A percentile compares a stretch with the other conserved stretches of the same genome.
Evolutionary conservation across 2,113 vertebrate genomes (phyloP).

Genomic region (Hyla sarda): DNA sequence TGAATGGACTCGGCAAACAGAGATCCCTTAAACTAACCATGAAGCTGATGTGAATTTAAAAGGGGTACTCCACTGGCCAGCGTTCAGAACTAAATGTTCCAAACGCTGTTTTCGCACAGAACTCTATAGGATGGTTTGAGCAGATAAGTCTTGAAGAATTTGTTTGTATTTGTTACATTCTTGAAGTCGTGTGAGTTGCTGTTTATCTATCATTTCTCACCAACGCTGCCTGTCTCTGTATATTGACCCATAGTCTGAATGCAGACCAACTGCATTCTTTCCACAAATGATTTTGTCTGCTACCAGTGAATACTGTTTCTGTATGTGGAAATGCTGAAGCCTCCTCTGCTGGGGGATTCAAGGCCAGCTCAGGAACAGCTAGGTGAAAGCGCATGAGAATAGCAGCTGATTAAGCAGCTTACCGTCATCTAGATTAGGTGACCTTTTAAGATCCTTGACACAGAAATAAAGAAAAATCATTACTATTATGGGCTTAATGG

Average conservation of each 20-base stretch:
- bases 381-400: constrained; percentile 50
- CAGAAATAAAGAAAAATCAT: constrained; percentile 48
- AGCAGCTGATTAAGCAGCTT: constrained; percentile 51
- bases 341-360: neutral
- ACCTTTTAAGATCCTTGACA: constrained; percentile 55
- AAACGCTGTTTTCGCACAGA: too few species aligned
- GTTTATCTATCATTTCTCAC: neutral
- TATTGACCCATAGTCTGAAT: neutral
- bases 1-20: too few species aligned
- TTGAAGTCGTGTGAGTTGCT: too few species aligned
- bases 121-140: too few species aligned
- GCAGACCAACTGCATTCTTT: constrained; percentile 13
- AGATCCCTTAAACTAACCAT: too few species aligned
- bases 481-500: constrained; percentile 9
- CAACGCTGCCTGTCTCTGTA: neutral
- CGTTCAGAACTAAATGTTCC: neutral
- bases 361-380: constrained; percentile 23
- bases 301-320: neutral
- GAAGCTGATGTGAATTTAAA: too few species aligned
- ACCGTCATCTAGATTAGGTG: constrained; percentile 41
- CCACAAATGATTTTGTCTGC: neutral
- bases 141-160: neutral
- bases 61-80: too few species aligned
- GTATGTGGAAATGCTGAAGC: constrained; percentile 2
- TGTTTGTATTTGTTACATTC: neutral